A percentile compares a stretch with the other conserved stretches of the same genome.
Evolutionary conservation across 2,113 vertebrate species (phyloP).

Genomic region (Bubo blakistoni): DNA sequence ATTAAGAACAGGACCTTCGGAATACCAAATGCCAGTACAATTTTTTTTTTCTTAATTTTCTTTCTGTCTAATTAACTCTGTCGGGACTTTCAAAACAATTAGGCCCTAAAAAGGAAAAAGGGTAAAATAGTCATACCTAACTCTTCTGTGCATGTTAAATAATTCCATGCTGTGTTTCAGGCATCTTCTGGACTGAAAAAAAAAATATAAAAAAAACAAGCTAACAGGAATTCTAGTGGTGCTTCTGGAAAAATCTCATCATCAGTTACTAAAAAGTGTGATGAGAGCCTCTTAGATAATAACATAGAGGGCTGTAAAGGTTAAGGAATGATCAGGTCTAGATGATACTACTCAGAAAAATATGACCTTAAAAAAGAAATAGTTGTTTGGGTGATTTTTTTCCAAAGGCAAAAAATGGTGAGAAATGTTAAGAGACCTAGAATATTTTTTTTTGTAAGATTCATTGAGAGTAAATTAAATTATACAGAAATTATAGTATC

Average conservation of each 20-base stretch:
- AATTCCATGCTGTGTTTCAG: background rate
- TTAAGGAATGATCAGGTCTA: background rate
- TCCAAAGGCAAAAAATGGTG: background rate
- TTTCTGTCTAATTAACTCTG: slow-evolving; percentile 70
- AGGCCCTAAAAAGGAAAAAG: slow-evolving; percentile 16
- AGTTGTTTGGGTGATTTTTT: background rate
- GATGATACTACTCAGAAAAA: background rate
- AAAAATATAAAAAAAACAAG: background rate
- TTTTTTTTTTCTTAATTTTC: slow-evolving; percentile 53
- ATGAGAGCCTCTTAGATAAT: background rate
- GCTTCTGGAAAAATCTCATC: background rate
- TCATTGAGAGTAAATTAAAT: background rate
- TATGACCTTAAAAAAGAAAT: background rate
- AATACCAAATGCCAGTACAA: slow-evolving; percentile 57
- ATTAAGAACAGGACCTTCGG: slow-evolving; percentile 74
- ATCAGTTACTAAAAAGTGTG: background rate
- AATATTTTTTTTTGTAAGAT: background rate
- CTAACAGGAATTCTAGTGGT: background rate
- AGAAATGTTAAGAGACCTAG: background rate
- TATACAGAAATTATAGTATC: background rate
- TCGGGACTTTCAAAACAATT: slow-evolving; percentile 71
- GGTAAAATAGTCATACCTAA: slow-evolving; percentile 33
- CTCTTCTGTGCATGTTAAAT: slow-evolving; percentile 39
- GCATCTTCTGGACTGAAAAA: background rate
- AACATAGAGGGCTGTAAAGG: background rate